A percentile compares a stretch with the other conserved stretches of the same genome.
These are phyloP conservation scores for Dreissena polymorpha DNA, from an alignment of 1,140 invertebrate genomes.

Conservation along the genomic window DNA sequence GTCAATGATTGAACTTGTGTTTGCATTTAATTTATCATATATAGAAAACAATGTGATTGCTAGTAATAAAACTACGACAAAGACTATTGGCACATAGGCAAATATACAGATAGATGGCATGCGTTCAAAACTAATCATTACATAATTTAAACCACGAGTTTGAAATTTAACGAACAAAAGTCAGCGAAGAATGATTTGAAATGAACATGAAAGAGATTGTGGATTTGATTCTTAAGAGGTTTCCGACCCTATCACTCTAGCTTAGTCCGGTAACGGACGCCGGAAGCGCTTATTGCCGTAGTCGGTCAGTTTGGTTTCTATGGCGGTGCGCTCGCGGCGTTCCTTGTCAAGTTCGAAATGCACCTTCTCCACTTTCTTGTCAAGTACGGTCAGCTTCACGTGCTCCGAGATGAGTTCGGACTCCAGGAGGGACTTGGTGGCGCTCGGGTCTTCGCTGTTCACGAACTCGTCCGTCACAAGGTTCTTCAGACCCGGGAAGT, in stretches of 20 bases:
- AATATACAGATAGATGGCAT: too few relatives aligned
- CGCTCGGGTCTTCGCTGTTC: constrained; percentile 31
- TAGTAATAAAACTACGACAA: too few relatives aligned
- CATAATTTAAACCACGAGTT: too few relatives aligned
- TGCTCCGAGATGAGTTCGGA: constrained; percentile 38
- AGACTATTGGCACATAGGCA: too few relatives aligned
- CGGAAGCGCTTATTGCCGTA: constrained; percentile 37
- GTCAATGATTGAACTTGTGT: too few relatives aligned
- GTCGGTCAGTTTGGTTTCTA: constrained; percentile 45
- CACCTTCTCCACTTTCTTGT: constrained; percentile 51
- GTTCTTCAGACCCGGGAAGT: constrained; percentile 25
- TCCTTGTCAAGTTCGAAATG: constrained; percentile 51
- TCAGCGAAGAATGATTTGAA: too few relatives aligned
- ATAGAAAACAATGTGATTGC: too few relatives aligned
- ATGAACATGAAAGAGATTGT: too few relatives aligned
- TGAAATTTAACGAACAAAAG: too few relatives aligned
- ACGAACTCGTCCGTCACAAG: constrained; percentile 47
- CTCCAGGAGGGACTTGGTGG: constrained; percentile 21
- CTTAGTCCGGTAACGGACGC: neutral
- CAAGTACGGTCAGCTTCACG: constrained; percentile 41
- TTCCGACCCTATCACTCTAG: neutral
- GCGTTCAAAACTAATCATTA: too few relatives aligned
- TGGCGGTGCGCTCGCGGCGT: constrained; percentile 46
- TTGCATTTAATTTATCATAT: too few relatives aligned
- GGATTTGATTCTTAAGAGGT: too few relatives aligned